Evolutionary conservation across 2,113 vertebrate genomes (phyloP).

Genomic region (Pedionomus torquatus): DNA sequence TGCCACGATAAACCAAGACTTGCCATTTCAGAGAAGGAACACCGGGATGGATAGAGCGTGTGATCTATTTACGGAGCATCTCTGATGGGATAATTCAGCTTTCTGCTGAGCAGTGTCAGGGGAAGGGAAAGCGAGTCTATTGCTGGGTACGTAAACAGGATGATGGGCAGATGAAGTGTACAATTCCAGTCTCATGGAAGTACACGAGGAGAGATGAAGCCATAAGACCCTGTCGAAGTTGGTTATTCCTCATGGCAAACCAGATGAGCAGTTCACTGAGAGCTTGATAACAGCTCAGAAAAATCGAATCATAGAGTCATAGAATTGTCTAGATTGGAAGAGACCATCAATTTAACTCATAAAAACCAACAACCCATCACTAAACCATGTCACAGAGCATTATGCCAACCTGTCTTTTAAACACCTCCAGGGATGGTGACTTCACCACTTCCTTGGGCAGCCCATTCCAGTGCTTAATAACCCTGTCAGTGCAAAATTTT

Average conservation of each 20-base stretch:
- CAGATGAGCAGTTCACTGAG: background rate
- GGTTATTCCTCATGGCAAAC: background rate
- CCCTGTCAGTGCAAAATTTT: too few species aligned
- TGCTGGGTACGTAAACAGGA: background rate
- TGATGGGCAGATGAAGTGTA: background rate
- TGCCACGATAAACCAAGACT: background rate
- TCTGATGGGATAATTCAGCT: background rate
- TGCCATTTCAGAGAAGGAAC: background rate
- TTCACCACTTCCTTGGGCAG: too few species aligned
- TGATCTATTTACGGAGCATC: background rate
- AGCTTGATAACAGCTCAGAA: background rate
- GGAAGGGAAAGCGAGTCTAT: background rate
- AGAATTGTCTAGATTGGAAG: too few species aligned
- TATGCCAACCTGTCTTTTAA: too few species aligned
- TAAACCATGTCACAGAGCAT: too few species aligned
- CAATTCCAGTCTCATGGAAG: background rate
- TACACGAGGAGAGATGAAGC: background rate
- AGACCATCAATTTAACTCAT: too few species aligned
- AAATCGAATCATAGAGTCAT: background rate
- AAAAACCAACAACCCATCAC: too few species aligned
- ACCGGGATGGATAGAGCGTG: background rate
- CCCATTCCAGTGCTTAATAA: too few species aligned
- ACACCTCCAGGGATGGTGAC: too few species aligned
- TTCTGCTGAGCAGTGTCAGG: background rate
- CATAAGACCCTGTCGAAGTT: background rate